These are phyloP conservation scores for Chionis minor DNA, from an alignment of 2,113 vertebrate species.

Conservation along the genomic window DNA sequence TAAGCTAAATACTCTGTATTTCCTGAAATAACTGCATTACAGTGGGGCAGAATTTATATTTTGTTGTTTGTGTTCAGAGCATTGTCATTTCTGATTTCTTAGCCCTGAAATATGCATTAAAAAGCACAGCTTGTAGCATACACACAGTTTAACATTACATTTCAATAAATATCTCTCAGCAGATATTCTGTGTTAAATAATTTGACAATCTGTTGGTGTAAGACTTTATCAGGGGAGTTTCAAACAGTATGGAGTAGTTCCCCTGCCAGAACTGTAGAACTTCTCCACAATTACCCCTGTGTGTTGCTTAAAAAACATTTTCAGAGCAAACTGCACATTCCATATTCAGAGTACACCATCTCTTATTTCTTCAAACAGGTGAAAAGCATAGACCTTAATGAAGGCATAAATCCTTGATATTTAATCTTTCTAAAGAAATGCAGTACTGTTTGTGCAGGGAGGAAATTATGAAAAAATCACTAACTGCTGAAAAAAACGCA, in stretches of 20 bases:
- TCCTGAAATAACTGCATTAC: not conserved
- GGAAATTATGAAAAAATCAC: not conserved
- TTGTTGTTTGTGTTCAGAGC: not conserved
- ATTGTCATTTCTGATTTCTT: not conserved
- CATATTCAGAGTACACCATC: not conserved
- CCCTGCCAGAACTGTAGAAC: not conserved
- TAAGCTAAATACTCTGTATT: not conserved
- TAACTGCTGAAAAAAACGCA: not conserved
- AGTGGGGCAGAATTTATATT: not conserved
- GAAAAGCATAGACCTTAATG: not conserved
- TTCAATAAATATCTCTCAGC: not conserved
- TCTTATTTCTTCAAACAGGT: slow-evolving; percentile 1
- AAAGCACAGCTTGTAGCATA: not conserved
- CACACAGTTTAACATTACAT: not conserved
- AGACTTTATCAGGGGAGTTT: not conserved
- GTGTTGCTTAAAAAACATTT: not conserved
- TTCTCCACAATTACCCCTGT: not conserved
- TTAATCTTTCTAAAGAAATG: slow-evolving; percentile 10
- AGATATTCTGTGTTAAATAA: not conserved
- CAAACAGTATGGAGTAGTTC: not conserved
- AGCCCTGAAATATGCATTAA: not conserved
- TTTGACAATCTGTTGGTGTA: not conserved
- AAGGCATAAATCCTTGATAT: slow-evolving; percentile 5
- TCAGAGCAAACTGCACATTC: not conserved
- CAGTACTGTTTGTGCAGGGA: not conserved